These are phyloP conservation scores for Bagarius yarrelli DNA, from an alignment of 2,113 vertebrate species.

Conservation along the genomic window DNA sequence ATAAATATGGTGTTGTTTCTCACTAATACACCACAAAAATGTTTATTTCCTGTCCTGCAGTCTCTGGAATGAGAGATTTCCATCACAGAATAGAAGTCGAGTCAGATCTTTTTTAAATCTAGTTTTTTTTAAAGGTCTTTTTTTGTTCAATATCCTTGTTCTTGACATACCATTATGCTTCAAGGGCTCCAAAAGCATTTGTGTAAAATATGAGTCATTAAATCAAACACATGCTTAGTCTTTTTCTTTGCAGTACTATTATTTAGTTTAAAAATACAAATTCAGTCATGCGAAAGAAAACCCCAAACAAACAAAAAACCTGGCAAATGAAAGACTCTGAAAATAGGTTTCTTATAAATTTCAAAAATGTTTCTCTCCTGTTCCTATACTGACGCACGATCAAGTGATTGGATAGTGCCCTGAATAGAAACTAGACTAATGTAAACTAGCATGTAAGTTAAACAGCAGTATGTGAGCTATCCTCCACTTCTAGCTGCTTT, in stretches of 20 bases:
- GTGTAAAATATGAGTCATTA: slow-evolving; percentile 14
- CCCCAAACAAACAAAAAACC: background rate
- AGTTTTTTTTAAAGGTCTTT: background rate
- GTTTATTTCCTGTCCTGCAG: background rate
- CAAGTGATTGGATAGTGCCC: background rate
- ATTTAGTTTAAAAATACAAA: background rate
- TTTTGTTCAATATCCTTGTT: slow-evolving; percentile 10
- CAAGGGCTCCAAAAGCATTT: slow-evolving; percentile 22
- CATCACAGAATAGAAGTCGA: background rate
- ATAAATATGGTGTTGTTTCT: background rate
- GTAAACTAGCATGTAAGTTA: background rate
- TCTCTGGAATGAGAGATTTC: background rate
- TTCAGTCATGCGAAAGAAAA: slow-evolving; percentile 13
- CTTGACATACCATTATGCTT: slow-evolving; percentile 14
- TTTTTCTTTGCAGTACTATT: background rate
- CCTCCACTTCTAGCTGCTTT: background rate
- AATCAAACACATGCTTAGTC: background rate
- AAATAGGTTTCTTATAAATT: background rate
- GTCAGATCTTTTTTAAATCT: background rate
- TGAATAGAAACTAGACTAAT: background rate
- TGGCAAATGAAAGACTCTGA: no score
- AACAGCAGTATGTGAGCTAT: background rate
- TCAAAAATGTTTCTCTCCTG: background rate
- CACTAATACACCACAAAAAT: background rate
- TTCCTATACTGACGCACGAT: background rate